Conservation (phyloP, 2,113 vertebrate genomes). For the Boleophthalmus pectinirostris region DNA sequence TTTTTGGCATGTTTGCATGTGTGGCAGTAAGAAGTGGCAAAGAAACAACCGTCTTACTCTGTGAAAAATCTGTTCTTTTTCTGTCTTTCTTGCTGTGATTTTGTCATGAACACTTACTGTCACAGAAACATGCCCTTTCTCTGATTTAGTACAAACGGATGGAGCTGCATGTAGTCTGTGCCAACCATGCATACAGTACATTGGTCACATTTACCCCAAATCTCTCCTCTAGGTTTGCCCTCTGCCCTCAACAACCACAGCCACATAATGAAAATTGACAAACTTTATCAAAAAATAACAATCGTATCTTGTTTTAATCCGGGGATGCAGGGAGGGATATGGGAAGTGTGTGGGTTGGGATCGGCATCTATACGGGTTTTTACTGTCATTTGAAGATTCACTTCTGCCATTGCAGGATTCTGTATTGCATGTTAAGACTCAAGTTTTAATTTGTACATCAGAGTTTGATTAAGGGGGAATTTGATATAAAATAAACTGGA, state of each 20-base stretch:
- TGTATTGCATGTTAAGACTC: slow-evolving; percentile 80
- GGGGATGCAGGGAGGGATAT: slow-evolving; percentile 47
- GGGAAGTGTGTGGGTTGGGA: slow-evolving; percentile 49
- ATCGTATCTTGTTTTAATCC: slow-evolving; percentile 54
- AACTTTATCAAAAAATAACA: slow-evolving; percentile 24
- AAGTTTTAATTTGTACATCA: slow-evolving; percentile 84
- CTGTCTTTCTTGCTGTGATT: slow-evolving; percentile 49
- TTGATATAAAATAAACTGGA: slow-evolving; percentile 87
- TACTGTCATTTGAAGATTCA: slow-evolving; percentile 71
- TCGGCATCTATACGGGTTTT: slow-evolving; percentile 72
- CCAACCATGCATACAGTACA: slow-evolving; percentile 32
- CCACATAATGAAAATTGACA: slow-evolving; percentile 32
- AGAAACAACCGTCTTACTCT: slow-evolving; percentile 44
- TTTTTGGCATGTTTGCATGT: slow-evolving; percentile 61
- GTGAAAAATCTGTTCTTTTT: slow-evolving; percentile 21
- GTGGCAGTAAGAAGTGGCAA: slow-evolving; percentile 55
- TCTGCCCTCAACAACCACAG: slow-evolving; percentile 42
- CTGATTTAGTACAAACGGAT: slow-evolving; percentile 26
- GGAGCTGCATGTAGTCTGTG: slow-evolving; percentile 54
- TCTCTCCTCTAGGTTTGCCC: slow-evolving; percentile 25
- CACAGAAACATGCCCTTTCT: slow-evolving; percentile 30
- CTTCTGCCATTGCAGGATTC: slow-evolving; percentile 70
- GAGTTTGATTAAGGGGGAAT: slow-evolving; percentile 83
- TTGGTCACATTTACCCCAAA: slow-evolving; percentile 31
- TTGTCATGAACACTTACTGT: slow-evolving; percentile 54